Conservation (phyloP, 2,888 invertebrate species). For the Alloplasta piceator region DNA sequence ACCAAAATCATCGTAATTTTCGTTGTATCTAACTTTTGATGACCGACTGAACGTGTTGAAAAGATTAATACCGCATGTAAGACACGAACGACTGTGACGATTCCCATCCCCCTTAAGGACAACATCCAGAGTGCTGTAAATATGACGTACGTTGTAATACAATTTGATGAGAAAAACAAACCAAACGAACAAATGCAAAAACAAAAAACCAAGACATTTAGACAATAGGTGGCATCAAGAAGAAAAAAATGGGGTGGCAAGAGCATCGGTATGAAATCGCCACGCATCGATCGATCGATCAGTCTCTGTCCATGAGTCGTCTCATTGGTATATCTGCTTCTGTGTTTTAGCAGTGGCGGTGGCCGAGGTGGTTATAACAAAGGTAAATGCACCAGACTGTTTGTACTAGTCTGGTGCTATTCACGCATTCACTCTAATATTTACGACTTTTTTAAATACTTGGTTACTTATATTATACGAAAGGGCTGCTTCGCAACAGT, state of each 20-base stretch:
- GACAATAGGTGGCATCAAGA: conserved; percentile 86
- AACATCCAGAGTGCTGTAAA: conserved; percentile 41
- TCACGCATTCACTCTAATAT: conserved; percentile 85
- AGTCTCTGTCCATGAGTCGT: conserved; percentile 85
- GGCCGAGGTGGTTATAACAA: conserved; percentile 98
- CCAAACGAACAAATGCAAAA: conserved; percentile 24
- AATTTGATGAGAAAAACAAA: conserved; percentile 14
- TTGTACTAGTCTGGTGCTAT: conserved; percentile 90
- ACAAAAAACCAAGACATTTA: conserved; percentile 83
- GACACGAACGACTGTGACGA: conserved; percentile 55
- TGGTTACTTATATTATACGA: conserved; percentile 82
- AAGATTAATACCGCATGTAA: conserved; percentile 60
- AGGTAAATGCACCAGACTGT: conserved; percentile 94
- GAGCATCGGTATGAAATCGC: conserved; percentile 85
- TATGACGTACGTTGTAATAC: conserved; percentile 38
- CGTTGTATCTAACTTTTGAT: conserved; percentile 36
- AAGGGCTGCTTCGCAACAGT: conserved; percentile 80
- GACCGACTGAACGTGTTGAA: conserved; percentile 50
- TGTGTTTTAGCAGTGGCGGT: conserved; percentile 97
- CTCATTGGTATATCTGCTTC: conserved; percentile 91
- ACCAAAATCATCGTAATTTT: conserved; percentile 38
- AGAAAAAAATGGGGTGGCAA: conserved; percentile 83
- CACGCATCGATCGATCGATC: conserved; percentile 84
- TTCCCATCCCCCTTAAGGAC: conserved; percentile 24
- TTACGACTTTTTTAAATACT: conserved; percentile 80